Evolutionary conservation across 1,140 invertebrate species (phyloP), one percentile per base, ranked within the genome.

Genomic region (Lepidurus apus): DNA sequence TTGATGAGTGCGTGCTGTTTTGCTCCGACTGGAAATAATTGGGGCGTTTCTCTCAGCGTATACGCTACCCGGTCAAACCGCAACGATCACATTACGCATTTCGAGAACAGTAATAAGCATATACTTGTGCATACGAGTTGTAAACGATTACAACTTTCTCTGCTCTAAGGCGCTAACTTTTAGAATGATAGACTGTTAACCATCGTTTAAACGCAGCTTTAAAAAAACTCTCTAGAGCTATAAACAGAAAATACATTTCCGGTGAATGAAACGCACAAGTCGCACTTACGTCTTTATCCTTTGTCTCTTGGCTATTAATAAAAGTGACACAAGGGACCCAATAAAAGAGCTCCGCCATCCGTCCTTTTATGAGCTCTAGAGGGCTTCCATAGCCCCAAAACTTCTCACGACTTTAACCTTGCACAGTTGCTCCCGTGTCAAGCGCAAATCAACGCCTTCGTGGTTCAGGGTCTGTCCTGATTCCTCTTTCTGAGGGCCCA

Each of bases 81-180:
- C 53, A 65, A 65, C 13, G 53, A 65, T 65, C 53, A 65, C 53
- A 17, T 65, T 65, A 65, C 53, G 53, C 53, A 65, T 65, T 65
- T 21, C 53, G 53, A 21, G 53, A 65, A n/a, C 53, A 7, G 53
- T 21, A 65, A 9, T 21, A 7, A n/a, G 53, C 53, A 0, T 65
- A 9, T 26, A 34, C 34, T 34, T 34, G 34, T 34, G 3, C 34
- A 34, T 65, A 65, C 53, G 53, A 65, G 7, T 65, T 65, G 0
- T 65, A 65, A 7, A 13, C 53, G 8, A n/a, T 21, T 7, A 1
- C 53, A 21, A 65, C 53, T 65, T 65, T 65, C 53, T 21, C 53
- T 65, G 53, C 53, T 65, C 53, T 17, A 65, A 65, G 53, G 53
- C 53, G 8, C 53, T 65, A 65, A n/a, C 7, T 65, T 65, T n/a